A percentile compares a stretch with the other conserved stretches of the same genome.
Evolutionary conservation across 1,140 invertebrate genomes (phyloP).

Genomic region (Micrasema longulum): DNA sequence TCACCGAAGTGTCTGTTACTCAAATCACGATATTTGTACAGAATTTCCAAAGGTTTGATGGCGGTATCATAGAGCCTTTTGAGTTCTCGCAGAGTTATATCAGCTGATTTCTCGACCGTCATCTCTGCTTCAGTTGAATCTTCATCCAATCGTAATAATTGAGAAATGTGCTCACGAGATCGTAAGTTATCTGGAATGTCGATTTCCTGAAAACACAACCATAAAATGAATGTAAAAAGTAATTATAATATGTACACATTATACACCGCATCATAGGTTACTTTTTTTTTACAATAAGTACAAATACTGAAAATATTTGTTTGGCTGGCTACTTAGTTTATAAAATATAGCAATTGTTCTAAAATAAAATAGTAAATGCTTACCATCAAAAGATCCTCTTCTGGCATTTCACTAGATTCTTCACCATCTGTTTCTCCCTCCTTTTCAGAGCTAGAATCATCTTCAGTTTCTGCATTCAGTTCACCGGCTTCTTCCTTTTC

Average conservation of each 20-base stretch:
- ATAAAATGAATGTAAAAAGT: background rate
- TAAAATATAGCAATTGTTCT: background rate
- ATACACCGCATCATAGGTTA: background rate
- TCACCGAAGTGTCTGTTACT: conserved; percentile 94
- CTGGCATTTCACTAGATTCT: conserved; percentile 62
- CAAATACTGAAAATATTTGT: too few relatives aligned
- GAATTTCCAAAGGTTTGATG: conserved; percentile 88
- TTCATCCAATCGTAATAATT: conserved; percentile 83
- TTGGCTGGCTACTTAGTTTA: too few relatives aligned
- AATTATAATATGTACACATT: background rate
- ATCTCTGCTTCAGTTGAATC: conserved; percentile 79
- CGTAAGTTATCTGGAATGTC: conserved; percentile 82
- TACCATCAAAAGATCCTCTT: conserved; percentile 73
- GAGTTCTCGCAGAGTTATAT: conserved; percentile 84
- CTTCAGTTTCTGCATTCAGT: conserved; percentile 16
- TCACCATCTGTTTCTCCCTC: conserved; percentile 37
- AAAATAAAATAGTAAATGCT: background rate
- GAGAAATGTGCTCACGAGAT: conserved; percentile 82
- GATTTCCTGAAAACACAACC: conserved; percentile 68
- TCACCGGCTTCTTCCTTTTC: conserved; percentile 39
- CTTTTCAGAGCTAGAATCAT: conserved; percentile 54
- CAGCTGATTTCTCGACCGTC: conserved; percentile 78
- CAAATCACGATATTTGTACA: conserved; percentile 93
- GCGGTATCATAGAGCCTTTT: conserved; percentile 89
- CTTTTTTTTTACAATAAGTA: background rate